phyloP scores from a whole-genome alignment of 2,797 vertebrate species.

The Syndactyla subalaris region DNA sequence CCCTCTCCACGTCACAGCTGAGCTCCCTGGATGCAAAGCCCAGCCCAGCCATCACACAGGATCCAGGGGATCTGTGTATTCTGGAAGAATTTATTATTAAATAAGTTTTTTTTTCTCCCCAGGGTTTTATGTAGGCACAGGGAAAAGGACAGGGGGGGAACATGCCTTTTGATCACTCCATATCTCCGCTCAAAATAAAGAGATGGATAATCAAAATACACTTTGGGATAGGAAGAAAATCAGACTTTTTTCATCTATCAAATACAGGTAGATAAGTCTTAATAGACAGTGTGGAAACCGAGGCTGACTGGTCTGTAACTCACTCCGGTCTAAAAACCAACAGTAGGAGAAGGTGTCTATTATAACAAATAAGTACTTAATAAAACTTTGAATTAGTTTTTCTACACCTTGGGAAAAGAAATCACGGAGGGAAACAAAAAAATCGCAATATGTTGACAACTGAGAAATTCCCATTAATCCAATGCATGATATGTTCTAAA shows the following conservation, averaged over 20 bases:
- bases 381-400: neutral
- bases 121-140: neutral
- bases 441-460: neutral
- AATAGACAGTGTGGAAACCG: neutral
- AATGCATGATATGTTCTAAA: neutral
- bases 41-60: neutral
- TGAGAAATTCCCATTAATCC: neutral
- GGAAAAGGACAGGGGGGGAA: neutral
- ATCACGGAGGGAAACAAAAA: neutral
- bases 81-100: neutral
- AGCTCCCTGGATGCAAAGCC: accelerated
- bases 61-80: accelerated
- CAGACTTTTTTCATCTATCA: neutral
- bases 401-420: neutral
- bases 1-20: accelerated
- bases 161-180: neutral
- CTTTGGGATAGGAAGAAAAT: neutral
- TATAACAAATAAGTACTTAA: neutral
- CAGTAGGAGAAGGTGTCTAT: neutral
- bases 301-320: neutral
- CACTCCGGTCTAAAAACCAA: neutral
- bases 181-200: neutral
- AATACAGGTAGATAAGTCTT: neutral
- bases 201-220: neutral
- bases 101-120: neutral